Base-by-base conservation (phyloP, 2,888 invertebrate species). In the Nasonovia ribisnigri region DNA sequence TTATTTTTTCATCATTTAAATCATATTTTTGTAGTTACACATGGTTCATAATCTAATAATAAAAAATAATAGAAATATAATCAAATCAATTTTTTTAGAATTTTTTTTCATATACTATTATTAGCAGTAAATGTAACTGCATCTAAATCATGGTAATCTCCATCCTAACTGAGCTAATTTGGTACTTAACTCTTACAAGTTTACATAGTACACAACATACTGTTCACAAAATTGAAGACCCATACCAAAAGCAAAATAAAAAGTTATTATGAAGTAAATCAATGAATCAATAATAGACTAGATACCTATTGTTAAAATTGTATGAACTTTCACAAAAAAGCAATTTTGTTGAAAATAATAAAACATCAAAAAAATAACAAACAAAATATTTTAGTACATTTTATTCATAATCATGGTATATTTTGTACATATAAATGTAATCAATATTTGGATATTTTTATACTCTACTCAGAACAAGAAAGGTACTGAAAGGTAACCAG, bases 371-470 rank as follows among this genome's bases (percentile, higher is more conserved):
- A 36, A 77, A 57, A 91, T 51, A 84, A 51, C 8, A 84, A 54
- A 60, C 11, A n/a, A 86, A 60, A 86, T 57, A 86, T 43, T 84
- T 86, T 57, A 86, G 57, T 91, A 88, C 67, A 67, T 88, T 87
- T 57, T 87, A 67, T 92, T 92, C 20, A 29, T 87, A 67, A 88
- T 92, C 20, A 29, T 88, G 42, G 42, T 88, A 88, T 36, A 87
- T 51, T 92, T 92, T 92, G 51, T 88, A 92, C 88, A 67, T 42
- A 92, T 36, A 87, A 86, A 67, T 87, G 8, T 67, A 46, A 92
- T 87, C 48, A 92, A 67, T 67, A 92, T 67, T 51, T 51, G 11
- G 10, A 57, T 92, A 60, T 54, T 77, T 91, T 43, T 51, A 46
- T 46, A 46, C 46, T 46, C 46, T 46, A 46, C 46, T 46, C 46